phyloP scores from a whole-genome alignment of 2,797 vertebrate genomes.

The Anguilla obscura region DNA sequence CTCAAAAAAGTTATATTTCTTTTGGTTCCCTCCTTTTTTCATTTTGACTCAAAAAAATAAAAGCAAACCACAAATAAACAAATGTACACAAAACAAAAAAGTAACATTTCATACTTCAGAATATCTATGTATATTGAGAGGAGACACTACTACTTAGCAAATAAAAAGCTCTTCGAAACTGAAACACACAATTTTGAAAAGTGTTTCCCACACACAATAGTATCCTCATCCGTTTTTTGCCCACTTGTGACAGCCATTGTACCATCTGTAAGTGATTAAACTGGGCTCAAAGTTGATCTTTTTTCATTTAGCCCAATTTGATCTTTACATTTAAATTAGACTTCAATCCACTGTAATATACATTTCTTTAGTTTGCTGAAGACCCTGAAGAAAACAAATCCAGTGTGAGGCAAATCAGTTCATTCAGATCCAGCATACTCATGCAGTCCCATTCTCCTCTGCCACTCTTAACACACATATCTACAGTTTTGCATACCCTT shows the following conservation, averaged over 20 bases:
- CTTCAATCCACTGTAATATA: not conserved
- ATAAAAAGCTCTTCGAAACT: not conserved
- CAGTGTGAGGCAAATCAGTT: slow-evolving; percentile 36
- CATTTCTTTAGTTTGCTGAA: not conserved
- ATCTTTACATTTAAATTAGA: not conserved
- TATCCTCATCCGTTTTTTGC: not conserved
- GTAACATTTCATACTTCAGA: slow-evolving; percentile 31
- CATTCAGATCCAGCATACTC: slow-evolving; percentile 33
- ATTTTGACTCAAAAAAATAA: slow-evolving; percentile 10
- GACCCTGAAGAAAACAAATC: not conserved
- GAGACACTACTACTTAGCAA: slow-evolving; percentile 38
- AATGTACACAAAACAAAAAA: slow-evolving; percentile 4
- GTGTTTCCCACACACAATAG: not conserved
- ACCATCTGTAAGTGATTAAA: not conserved
- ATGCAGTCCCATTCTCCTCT: not conserved
- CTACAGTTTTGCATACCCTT: slow-evolving; percentile 53
- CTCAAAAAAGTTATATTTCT: slow-evolving; percentile 10
- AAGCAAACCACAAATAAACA: slow-evolving; percentile 10
- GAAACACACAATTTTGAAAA: not conserved
- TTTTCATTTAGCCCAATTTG: not conserved
- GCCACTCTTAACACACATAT: slow-evolving; percentile 32
- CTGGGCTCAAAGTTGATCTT: not conserved
- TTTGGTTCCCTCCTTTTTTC: slow-evolving; percentile 12
- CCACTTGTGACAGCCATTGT: not conserved
- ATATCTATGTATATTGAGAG: slow-evolving; percentile 18